A percentile compares a stretch with the other conserved stretches of the same genome.
Conservation (phyloP, 2,113 vertebrate species). For the Phalacrocorax pelagicus region DNA sequence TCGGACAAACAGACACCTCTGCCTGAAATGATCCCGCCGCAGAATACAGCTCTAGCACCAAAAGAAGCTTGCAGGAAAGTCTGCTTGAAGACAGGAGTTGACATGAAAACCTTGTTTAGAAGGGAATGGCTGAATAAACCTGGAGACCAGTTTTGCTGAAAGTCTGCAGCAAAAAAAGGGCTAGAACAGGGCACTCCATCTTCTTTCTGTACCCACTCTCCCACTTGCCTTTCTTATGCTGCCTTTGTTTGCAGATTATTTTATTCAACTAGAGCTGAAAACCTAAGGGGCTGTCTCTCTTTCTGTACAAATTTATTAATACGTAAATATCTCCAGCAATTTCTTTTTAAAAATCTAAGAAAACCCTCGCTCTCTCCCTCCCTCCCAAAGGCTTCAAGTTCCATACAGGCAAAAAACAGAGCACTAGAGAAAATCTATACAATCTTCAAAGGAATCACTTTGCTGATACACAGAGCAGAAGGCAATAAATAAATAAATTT, state of each 20-base stretch:
- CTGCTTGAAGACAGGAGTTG: not conserved
- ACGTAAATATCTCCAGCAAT: not conserved
- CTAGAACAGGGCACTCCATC: not conserved
- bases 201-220: not conserved
- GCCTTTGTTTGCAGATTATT: not conserved
- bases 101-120: not conserved
- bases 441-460: not conserved
- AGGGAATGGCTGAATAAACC: not conserved
- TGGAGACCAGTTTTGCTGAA: not conserved
- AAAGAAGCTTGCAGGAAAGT: not conserved
- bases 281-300: not conserved
- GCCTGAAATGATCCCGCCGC: not conserved
- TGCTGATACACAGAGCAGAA: not conserved
- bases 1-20: not conserved
- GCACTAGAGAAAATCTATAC: not conserved
- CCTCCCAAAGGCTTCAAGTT: not conserved
- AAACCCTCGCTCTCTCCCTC: fast-evolving
- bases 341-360: not conserved
- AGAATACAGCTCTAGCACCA: not conserved
- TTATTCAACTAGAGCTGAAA: not conserved
- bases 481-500: not conserved
- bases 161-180: not conserved
- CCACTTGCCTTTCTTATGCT: not conserved
- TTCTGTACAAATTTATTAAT: not conserved
- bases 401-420: not conserved